phyloP scores from a whole-genome alignment of 2,797 vertebrate species.

The Gymnocypris eckloni region DNA sequence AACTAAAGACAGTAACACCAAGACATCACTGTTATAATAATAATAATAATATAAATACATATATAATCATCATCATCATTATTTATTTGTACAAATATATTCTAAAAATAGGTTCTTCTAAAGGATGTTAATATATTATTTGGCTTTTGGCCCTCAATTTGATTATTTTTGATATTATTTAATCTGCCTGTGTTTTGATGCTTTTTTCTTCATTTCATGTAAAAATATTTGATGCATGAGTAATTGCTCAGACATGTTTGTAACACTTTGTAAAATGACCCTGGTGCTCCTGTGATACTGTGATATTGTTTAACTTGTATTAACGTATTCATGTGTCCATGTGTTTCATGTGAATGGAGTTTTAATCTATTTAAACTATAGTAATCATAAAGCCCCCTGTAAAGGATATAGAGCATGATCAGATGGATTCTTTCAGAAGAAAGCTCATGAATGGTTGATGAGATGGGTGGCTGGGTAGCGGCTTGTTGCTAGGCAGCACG shows the following conservation, averaged over 20 bases:
- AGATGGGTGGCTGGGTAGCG: conserved; percentile 50
- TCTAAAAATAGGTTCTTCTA: neutral
- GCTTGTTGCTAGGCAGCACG: conserved; percentile 77
- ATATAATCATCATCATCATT: neutral
- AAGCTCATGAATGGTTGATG: conserved; percentile 63
- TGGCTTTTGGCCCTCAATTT: neutral
- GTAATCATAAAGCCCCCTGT: neutral
- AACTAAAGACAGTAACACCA: neutral
- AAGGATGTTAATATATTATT: neutral
- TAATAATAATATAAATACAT: neutral
- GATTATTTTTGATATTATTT: neutral
- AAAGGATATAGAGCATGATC: neutral
- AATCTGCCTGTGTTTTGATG: neutral
- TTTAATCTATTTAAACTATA: neutral
- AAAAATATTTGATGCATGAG: neutral
- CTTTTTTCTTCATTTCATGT: neutral
- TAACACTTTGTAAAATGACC: neutral
- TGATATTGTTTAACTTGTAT: conserved; percentile 11
- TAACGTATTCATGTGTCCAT: neutral
- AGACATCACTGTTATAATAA: neutral
- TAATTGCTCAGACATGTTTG: neutral
- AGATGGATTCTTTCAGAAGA: conserved; percentile 54
- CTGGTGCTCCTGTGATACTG: neutral
- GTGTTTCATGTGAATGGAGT: neutral
- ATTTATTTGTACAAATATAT: neutral